These are phyloP conservation scores for Pachypsylla venusta DNA, from an alignment of 1,140 invertebrate species.

Conservation along the genomic window DNA sequence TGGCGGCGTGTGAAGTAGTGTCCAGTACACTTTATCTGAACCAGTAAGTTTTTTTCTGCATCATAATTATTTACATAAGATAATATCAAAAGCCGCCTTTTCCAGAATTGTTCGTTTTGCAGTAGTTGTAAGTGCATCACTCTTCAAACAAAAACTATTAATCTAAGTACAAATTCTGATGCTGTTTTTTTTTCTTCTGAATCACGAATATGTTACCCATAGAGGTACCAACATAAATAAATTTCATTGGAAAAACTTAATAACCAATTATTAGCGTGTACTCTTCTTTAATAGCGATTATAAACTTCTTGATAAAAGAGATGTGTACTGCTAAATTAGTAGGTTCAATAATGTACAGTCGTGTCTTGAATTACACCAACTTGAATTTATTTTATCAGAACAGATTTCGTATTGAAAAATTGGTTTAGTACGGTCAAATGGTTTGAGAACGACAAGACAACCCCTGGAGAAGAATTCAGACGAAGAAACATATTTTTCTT, in stretches of 20 bases:
- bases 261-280: not conserved
- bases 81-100: too few species aligned
- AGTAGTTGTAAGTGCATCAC: not conserved
- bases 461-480: too few species aligned
- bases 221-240: too few species aligned
- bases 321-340: slow-evolving; percentile 5
- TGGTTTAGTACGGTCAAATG: too few species aligned
- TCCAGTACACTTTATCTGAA: too few species aligned
- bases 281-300: slow-evolving; percentile 1
- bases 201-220: not conserved
- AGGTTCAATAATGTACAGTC: not conserved
- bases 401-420: too few species aligned
- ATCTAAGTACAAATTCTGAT: not conserved
- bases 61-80: slow-evolving; percentile 8
- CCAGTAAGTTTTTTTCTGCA: not conserved
- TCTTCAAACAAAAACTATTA: slow-evolving; percentile 9
- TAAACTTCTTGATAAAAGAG: slow-evolving; percentile 6
- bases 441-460: too few species aligned
- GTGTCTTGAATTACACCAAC: not conserved
- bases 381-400: not conserved
- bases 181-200: not conserved
- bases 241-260: not conserved
- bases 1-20: not conserved
- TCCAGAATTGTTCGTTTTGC: too few species aligned
- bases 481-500: too few species aligned